A percentile compares a stretch with the other conserved stretches of the same genome.
Conservation (phyloP, 2,888 invertebrate species). For the Andrena flavipes region DNA sequence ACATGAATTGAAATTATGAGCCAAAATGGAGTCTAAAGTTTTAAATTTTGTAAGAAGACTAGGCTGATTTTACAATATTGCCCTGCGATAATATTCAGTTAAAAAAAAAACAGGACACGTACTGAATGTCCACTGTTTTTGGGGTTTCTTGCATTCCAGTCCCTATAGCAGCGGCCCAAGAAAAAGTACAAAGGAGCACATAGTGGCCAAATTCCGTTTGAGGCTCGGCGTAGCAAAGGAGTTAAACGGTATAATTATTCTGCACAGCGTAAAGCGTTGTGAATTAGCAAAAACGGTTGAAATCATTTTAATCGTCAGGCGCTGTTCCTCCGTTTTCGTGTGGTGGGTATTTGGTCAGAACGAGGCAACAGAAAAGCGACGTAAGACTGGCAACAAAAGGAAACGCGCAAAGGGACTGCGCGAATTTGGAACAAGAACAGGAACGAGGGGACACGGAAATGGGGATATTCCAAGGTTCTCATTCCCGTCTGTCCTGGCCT, state of each 20-base stretch:
- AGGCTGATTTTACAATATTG: too few species aligned
- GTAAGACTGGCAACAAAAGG: conserved; percentile 10
- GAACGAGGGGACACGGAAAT: not conserved
- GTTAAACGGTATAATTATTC: conserved; percentile 1
- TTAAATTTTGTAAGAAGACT: too few species aligned
- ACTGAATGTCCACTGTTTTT: too few species aligned
- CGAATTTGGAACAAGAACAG: conserved; percentile 3
- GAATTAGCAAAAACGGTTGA: not conserved
- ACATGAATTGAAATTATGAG: too few species aligned
- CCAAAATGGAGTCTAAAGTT: too few species aligned
- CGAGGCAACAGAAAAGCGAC: not conserved
- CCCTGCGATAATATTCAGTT: too few species aligned
- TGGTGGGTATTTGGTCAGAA: too few species aligned
- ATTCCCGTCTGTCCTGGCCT: conserved; percentile 23
- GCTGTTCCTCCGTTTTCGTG: not conserved
- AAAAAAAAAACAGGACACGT: too few species aligned
- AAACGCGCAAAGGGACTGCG: not conserved
- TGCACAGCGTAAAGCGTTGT: not conserved
- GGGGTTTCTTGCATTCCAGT: too few species aligned
- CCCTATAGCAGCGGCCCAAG: too few species aligned
- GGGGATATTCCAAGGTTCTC: conserved; percentile 24
- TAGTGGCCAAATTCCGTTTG: too few species aligned
- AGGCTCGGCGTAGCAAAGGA: not conserved
- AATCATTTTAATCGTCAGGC: not conserved
- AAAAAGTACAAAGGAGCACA: too few species aligned